Conservation (phyloP, 2,797 vertebrate species). For the Hafferia zeledoni region DNA sequence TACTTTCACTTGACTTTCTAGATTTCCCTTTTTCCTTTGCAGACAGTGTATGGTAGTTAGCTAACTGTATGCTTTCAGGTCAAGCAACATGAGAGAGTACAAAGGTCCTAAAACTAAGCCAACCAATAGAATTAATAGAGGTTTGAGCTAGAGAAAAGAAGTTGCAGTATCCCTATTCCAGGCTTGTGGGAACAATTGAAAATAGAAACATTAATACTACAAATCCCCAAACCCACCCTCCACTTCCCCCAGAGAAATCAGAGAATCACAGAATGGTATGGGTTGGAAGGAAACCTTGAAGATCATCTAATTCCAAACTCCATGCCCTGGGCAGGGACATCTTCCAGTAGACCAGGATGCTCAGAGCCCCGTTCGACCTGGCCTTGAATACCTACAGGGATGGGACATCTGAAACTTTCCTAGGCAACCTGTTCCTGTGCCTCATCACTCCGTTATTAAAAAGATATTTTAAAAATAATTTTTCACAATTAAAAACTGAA, state of each 20-base stretch:
- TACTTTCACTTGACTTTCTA: neutral
- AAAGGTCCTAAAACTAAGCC: neutral
- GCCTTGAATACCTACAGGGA: too few relatives aligned
- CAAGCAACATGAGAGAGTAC: neutral
- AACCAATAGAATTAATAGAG: neutral
- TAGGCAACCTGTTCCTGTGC: neutral
- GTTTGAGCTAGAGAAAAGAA: neutral
- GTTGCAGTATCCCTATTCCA: neutral
- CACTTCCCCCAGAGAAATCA: neutral
- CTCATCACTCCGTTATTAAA: neutral
- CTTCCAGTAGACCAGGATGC: neutral
- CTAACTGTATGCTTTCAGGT: neutral
- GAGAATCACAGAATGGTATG: neutral
- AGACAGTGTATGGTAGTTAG: neutral
- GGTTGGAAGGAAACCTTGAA: neutral
- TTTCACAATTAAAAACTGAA: neutral
- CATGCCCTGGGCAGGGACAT: neutral
- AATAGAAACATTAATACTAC: neutral
- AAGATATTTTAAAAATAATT: neutral
- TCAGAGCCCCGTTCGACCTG: neutral
- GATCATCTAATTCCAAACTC: neutral
- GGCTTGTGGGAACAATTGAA: neutral
- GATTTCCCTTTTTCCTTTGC: neutral
- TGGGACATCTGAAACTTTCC: neutral
- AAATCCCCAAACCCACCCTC: fast-evolving